phyloP scores from a whole-genome alignment of 2,113 vertebrate species.

The Polypterus senegalus region DNA sequence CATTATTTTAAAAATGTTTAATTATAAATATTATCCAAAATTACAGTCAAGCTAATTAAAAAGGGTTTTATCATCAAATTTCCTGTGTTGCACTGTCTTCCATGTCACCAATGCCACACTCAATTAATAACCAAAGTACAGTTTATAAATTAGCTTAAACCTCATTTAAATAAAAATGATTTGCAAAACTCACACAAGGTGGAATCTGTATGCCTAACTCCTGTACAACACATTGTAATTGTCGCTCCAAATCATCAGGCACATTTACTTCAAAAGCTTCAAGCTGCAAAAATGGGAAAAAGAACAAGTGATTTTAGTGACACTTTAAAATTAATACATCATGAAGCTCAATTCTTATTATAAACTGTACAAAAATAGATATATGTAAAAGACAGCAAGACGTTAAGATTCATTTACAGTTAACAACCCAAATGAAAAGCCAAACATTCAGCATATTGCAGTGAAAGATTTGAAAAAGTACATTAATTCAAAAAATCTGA shows the following conservation, averaged over 20 bases:
- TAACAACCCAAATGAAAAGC: not conserved
- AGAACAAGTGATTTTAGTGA: not conserved
- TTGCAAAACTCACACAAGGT: slow-evolving; percentile 39
- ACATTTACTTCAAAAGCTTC: slow-evolving; percentile 67
- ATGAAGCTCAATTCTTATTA: not conserved
- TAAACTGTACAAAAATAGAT: no score
- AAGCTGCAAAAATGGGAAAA: slow-evolving; percentile 47
- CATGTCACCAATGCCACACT: no score
- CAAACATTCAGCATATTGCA: not conserved
- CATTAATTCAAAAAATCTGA: no score
- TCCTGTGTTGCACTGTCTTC: no score
- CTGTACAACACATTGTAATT: slow-evolving; percentile 45
- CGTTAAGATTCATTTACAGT: not conserved
- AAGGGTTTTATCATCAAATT: no score
- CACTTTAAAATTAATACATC: not conserved
- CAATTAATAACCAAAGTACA: no score
- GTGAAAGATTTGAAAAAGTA: no score
- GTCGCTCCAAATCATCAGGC: slow-evolving; percentile 58
- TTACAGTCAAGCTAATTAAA: no score
- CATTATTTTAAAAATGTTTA: no score
- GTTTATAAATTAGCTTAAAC: not conserved
- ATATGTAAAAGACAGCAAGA: no score
- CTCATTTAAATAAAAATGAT: not conserved
- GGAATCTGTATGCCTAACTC: slow-evolving; percentile 64
- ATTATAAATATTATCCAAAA: no score